Conservation (phyloP, 2,797 vertebrate species). For the Brachyrhaphis roseni region DNA sequence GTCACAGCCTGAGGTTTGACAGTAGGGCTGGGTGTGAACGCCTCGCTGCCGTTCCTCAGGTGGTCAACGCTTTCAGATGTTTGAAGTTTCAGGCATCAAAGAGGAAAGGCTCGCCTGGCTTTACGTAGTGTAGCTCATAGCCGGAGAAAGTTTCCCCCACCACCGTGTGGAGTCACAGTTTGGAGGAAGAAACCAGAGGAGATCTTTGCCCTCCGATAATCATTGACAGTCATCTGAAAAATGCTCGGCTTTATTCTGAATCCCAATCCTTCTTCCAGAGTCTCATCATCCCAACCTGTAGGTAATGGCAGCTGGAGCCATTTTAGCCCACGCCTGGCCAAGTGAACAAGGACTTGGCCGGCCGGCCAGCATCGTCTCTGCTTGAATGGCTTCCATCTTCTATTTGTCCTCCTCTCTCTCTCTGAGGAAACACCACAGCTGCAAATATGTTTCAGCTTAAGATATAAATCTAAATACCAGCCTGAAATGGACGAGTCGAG, state of each 20-base stretch:
- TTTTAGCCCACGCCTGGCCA: slow-evolving; percentile 62
- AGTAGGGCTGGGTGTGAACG: slow-evolving; percentile 30
- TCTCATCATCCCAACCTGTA: slow-evolving; percentile 68
- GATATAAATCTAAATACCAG: slow-evolving; percentile 60
- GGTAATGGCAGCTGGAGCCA: slow-evolving; percentile 65
- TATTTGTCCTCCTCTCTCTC: slow-evolving; percentile 4
- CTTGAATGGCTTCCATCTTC: slow-evolving; percentile 40
- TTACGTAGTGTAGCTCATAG: slow-evolving; percentile 29
- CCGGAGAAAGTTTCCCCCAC: slow-evolving; percentile 37
- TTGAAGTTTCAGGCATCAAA: slow-evolving; percentile 63
- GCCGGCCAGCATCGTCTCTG: slow-evolving; percentile 50
- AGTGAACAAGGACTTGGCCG: slow-evolving; percentile 65
- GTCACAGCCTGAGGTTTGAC: slow-evolving; percentile 33
- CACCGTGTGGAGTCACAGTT: slow-evolving; percentile 11
- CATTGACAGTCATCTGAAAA: slow-evolving; percentile 49
- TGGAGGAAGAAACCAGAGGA: slow-evolving; percentile 50
- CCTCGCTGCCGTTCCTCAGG: slow-evolving; percentile 31
- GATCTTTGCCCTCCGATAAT: slow-evolving; percentile 55
- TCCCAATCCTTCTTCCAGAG: slow-evolving; percentile 42
- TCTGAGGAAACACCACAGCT: slow-evolving; percentile 50
- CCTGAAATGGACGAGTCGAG: background rate
- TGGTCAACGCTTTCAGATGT: slow-evolving; percentile 56
- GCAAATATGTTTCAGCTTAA: slow-evolving; percentile 62
- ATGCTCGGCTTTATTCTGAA: slow-evolving; percentile 24
- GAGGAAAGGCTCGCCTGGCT: slow-evolving; percentile 26